These are phyloP conservation scores for Sminthurinus signatus DNA, from an alignment of 1,140 invertebrate species.

Conservation along the genomic window DNA sequence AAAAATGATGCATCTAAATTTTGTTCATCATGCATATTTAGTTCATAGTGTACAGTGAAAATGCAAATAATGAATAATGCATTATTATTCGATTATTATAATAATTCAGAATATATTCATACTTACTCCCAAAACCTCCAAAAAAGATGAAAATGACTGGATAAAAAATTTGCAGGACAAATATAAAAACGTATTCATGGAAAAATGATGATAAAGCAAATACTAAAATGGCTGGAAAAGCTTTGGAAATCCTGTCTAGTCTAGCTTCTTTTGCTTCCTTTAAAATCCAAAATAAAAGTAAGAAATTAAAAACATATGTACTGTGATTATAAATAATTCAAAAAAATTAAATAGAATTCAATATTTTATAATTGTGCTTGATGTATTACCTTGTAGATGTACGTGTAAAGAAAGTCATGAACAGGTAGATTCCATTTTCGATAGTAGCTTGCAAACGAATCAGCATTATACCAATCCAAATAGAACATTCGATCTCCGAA, in stretches of 20 bases:
- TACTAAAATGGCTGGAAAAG: slow-evolving; percentile 43
- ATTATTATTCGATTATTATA: no score
- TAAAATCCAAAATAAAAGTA: slow-evolving; percentile 27
- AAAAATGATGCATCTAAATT: no score
- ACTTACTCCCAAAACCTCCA: slow-evolving; percentile 51
- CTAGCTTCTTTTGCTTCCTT: slow-evolving; percentile 46
- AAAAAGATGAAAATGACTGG: slow-evolving; percentile 72
- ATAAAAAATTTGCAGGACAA: slow-evolving; percentile 74
- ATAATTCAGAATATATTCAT: no score
- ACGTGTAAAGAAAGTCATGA: slow-evolving; percentile 87
- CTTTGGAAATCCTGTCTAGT: slow-evolving; percentile 45
- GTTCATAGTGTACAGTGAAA: no score
- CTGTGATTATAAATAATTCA: neutral
- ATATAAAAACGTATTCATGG: slow-evolving; percentile 76
- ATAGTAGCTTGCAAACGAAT: slow-evolving; percentile 72
- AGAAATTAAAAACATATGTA: neutral
- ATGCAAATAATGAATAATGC: no score
- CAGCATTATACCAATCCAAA: slow-evolving; percentile 64
- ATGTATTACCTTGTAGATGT: slow-evolving; percentile 70
- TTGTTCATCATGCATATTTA: no score
- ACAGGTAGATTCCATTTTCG: slow-evolving; percentile 90
- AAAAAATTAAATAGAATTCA: neutral
- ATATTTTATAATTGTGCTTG: neutral
- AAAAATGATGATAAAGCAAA: slow-evolving; percentile 61
- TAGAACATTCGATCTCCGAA: slow-evolving; percentile 83